Conservation (phyloP, 2,888 invertebrate genomes). For the Oligia latruncula region DNA sequence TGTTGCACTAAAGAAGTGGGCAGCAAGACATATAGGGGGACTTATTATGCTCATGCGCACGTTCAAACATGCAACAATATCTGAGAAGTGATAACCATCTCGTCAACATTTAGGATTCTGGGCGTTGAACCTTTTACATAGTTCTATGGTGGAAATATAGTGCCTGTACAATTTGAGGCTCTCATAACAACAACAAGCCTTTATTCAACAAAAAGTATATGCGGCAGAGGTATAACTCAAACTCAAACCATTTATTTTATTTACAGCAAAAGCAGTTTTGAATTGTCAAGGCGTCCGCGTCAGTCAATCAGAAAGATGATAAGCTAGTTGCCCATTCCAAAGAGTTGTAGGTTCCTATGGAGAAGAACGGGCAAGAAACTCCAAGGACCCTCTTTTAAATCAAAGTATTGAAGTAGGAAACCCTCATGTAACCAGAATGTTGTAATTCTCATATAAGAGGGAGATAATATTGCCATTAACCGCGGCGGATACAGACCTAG, state of each 20-base stretch:
- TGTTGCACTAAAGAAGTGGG: conserved; percentile 48
- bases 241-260: not conserved
- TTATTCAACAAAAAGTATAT: not conserved
- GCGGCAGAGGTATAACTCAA: no score
- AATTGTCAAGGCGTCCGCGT: not conserved
- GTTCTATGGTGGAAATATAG: conserved; percentile 11
- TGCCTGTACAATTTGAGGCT: not conserved
- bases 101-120: conserved; percentile 53
- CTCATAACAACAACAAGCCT: not conserved
- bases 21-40: conserved; percentile 45
- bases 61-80: conserved; percentile 54
- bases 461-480: not conserved
- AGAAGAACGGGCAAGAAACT: not conserved
- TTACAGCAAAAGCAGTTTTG: not conserved
- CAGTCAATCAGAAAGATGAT: not conserved
- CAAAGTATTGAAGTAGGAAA: not conserved
- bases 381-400: not conserved
- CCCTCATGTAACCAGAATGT: not conserved
- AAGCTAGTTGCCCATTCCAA: not conserved
- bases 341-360: not conserved
- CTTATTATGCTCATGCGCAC: conserved; percentile 48
- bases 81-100: conserved; percentile 55
- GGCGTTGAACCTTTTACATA: conserved; percentile 42
- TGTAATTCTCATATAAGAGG: not conserved
- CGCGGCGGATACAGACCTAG: not conserved